phyloP scores from a whole-genome alignment of 2,113 vertebrate genomes.

The Mus spicilegus region DNA sequence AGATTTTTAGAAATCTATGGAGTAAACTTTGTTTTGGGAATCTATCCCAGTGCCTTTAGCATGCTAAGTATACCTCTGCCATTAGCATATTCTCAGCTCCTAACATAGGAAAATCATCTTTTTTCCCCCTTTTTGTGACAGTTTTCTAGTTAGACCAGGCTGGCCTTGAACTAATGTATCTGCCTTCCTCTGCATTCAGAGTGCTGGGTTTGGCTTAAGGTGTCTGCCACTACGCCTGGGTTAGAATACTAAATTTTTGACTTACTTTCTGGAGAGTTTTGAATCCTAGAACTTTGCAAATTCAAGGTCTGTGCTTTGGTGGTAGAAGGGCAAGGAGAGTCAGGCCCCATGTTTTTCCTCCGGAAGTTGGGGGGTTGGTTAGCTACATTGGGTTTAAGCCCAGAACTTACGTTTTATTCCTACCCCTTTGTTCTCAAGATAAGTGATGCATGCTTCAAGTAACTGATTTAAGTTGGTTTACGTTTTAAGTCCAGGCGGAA shows the following conservation, averaged over 20 bases:
- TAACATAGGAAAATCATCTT: too few relatives aligned
- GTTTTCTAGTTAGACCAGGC: background rate
- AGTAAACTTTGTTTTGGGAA: constrained; percentile 40
- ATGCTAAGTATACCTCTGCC: background rate
- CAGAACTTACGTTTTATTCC: background rate
- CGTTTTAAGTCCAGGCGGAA: constrained; percentile 52
- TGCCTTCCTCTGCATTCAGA: too few relatives aligned
- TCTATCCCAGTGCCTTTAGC: background rate
- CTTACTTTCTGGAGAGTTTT: background rate
- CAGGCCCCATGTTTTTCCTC: background rate
- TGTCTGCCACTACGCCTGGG: background rate
- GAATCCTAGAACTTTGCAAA: constrained; percentile 35
- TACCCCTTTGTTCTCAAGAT: background rate
- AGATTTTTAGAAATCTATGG: constrained; percentile 21
- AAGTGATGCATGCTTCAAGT: background rate
- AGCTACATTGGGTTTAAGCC: constrained; percentile 3
- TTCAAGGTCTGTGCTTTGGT: background rate
- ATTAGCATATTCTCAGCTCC: background rate
- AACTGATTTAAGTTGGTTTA: constrained; percentile 35
- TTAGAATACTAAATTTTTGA: background rate
- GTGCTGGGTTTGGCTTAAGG: background rate
- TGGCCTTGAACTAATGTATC: background rate
- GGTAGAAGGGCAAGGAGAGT: too few relatives aligned
- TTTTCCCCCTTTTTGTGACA: background rate
- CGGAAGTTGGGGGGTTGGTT: background rate